Conservation (phyloP, 2,888 invertebrate species). For the Odontomyia ornata region DNA sequence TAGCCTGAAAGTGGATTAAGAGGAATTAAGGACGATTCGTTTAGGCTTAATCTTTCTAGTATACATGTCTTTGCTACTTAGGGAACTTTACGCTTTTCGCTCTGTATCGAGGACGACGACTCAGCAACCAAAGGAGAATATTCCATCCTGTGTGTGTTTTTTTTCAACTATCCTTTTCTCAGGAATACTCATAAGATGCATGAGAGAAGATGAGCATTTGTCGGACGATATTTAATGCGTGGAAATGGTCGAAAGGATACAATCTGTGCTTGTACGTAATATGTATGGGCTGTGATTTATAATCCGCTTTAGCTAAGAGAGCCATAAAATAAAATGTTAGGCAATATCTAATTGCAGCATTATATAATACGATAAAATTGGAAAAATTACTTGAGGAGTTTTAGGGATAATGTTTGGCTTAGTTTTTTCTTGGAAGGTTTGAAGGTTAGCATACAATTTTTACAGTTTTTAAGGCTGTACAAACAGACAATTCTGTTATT, state of each 20-base stretch:
- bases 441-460: too few relatives aligned
- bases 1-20: slow-evolving; percentile 34
- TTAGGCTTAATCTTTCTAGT: slow-evolving; percentile 40
- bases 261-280: neutral
- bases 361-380: slow-evolving; percentile 5
- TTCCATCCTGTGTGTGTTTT: neutral
- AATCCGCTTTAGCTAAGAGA: slow-evolving; percentile 19
- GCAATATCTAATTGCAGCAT: slow-evolving; percentile 11
- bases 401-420: neutral
- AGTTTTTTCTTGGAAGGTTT: neutral
- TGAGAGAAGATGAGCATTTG: neutral
- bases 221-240: slow-evolving; percentile 23
- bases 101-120: neutral
- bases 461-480: too few relatives aligned
- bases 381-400: neutral
- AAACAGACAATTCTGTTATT: too few relatives aligned
- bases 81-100: slow-evolving; percentile 29
- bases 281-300: neutral
- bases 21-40: slow-evolving; percentile 37
- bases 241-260: neutral
- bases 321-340: slow-evolving; percentile 12
- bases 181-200: neutral
- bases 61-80: slow-evolving; percentile 28
- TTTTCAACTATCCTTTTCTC: neutral
- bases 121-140: neutral